Percentiles rank a stretch among this genome's conserved stretches.
phyloP scores from a whole-genome alignment of 2,797 vertebrate species.

The Stomatorhinus walkeri region DNA sequence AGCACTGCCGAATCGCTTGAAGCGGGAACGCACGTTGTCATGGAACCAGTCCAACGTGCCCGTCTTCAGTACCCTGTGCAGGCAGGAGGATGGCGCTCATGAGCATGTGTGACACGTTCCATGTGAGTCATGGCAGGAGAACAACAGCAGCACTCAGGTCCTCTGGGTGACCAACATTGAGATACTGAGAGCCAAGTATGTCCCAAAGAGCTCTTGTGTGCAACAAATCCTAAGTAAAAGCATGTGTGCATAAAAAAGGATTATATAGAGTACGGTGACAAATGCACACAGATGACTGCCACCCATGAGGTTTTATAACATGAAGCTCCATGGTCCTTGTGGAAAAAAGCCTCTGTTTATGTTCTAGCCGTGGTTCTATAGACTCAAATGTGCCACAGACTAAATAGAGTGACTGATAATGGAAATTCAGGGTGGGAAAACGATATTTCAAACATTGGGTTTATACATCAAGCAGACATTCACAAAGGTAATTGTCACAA shows the following conservation, averaged over 20 bases:
- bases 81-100: background rate
- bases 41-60: conserved; percentile 90
- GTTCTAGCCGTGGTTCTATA: background rate
- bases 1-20: conserved; percentile 83
- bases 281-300: background rate
- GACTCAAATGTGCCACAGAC: background rate
- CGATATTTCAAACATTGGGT: background rate
- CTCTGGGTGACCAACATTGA: background rate
- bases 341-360: background rate
- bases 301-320: background rate
- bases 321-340: background rate
- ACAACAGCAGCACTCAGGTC: background rate
- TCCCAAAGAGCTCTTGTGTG: background rate
- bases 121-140: background rate
- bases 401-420: conserved; percentile 11
- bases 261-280: background rate
- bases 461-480: background rate
- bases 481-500: background rate
- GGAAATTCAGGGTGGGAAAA: background rate
- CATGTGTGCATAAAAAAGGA: background rate
- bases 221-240: background rate
- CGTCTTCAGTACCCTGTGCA: conserved; percentile 71
- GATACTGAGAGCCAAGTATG: background rate
- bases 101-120: background rate
- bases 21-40: conserved; percentile 71